Percentiles rank a stretch among this genome's conserved stretches.
Conservation (phyloP, 2,113 vertebrate species). For the Maccullochella peelii region DNA sequence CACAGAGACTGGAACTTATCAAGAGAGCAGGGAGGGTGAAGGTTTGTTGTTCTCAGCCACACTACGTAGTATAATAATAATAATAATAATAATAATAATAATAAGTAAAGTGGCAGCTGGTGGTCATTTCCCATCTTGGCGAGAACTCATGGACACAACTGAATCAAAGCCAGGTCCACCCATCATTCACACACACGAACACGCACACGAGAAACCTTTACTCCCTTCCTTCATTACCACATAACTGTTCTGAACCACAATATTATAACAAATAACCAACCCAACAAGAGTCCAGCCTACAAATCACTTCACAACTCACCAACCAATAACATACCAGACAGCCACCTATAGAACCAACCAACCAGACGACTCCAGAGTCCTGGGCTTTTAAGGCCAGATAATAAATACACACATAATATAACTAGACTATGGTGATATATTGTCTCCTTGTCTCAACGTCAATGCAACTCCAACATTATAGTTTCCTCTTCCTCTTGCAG, state of each 20-base stretch:
- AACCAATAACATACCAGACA: conserved; percentile 25
- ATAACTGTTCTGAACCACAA: conserved; percentile 45
- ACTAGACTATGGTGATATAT: conserved; percentile 17
- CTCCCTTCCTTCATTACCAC: conserved; percentile 50
- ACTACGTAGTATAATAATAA: background rate
- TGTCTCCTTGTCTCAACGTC: background rate
- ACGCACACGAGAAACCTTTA: conserved; percentile 12
- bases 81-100: no score
- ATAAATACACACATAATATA: conserved; percentile 55
- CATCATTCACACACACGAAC: conserved; percentile 14
- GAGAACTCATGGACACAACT: conserved; percentile 27
- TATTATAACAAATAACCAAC: conserved; percentile 8
- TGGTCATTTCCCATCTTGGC: conserved; percentile 40
- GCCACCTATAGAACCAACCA: conserved; percentile 21
- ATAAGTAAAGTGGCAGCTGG: conserved; percentile 22
- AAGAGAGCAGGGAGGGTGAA: background rate
- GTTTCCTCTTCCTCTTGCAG: background rate
- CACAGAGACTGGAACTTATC: background rate
- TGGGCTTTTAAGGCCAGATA: conserved; percentile 34
- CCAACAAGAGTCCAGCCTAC: conserved; percentile 7
- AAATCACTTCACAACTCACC: conserved; percentile 30
- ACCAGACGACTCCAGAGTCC: conserved; percentile 34
- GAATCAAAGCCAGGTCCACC: conserved; percentile 28
- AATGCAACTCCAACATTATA: background rate
- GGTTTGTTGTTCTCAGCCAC: background rate